Evolutionary conservation across 2,113 vertebrate species (phyloP).

Genomic region (Okapia johnstoni): DNA sequence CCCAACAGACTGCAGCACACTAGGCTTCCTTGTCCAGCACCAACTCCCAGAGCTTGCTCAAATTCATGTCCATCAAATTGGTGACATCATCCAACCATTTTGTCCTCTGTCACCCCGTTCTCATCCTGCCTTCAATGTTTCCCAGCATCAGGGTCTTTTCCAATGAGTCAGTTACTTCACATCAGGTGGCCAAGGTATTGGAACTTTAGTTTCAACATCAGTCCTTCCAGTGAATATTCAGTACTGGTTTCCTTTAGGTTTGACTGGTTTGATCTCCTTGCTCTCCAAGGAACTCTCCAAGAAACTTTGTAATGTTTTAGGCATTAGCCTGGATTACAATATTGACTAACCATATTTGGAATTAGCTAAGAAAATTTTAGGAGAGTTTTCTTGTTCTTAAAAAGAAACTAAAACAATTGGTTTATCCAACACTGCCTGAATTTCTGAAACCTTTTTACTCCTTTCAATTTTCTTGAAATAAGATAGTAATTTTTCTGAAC

Average conservation of each 20-base stretch:
- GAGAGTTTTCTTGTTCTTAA: background rate
- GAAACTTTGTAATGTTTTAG: background rate
- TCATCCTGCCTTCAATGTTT: background rate
- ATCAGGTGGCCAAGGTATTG: background rate
- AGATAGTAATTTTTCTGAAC: background rate
- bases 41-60: background rate
- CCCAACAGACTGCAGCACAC: fast-evolving
- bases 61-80: fast-evolving
- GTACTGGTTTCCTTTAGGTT: background rate
- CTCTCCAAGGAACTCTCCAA: background rate
- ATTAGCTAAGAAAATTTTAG: background rate
- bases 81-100: background rate
- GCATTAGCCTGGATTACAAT: background rate
- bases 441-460: background rate
- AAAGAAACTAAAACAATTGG: background rate
- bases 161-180: background rate
- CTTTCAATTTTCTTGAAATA: background rate
- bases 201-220: background rate
- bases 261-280: background rate
- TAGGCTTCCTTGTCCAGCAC: background rate
- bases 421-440: background rate
- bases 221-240: background rate
- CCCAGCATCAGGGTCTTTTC: background rate
- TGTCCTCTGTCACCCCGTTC: background rate
- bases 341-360: background rate